Conservation (phyloP, 2,113 vertebrate genomes). For the Sinocyclocheilus rhinocerous region DNA sequence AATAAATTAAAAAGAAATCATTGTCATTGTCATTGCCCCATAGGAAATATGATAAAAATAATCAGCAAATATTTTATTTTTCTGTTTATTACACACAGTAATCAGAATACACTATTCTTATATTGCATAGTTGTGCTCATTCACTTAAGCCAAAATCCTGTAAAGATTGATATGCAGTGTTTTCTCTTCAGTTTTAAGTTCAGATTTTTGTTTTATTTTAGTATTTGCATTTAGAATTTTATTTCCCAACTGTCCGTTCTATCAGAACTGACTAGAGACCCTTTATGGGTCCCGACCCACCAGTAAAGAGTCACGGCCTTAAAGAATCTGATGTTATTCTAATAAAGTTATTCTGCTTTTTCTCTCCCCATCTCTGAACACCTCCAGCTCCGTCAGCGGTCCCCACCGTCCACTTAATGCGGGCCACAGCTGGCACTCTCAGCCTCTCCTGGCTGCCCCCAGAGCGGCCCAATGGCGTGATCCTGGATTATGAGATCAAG, state of each 20-base stretch:
- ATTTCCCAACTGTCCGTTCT: not conserved
- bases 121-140: not conserved
- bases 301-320: not conserved
- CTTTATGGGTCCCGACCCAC: not conserved
- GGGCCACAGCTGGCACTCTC: constrained; percentile 90
- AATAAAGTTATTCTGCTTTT: not conserved
- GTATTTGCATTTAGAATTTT: not conserved
- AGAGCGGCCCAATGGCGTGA: constrained; percentile 94
- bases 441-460: constrained; percentile 95
- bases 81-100: not conserved
- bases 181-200: not conserved
- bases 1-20: too few species aligned
- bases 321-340: not conserved
- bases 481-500: constrained; percentile 98
- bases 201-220: constrained; percentile 12
- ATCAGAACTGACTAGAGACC: not conserved
- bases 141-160: too few species aligned
- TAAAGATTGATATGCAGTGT: too few species aligned
- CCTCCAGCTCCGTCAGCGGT: constrained; percentile 90
- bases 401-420: constrained; percentile 91
- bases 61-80: not conserved
- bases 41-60: not conserved
- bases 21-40: not conserved
- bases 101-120: not conserved
- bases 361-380: constrained; percentile 12